phyloP scores from a whole-genome alignment of 2,797 vertebrate genomes.

The Potorous gilbertii region DNA sequence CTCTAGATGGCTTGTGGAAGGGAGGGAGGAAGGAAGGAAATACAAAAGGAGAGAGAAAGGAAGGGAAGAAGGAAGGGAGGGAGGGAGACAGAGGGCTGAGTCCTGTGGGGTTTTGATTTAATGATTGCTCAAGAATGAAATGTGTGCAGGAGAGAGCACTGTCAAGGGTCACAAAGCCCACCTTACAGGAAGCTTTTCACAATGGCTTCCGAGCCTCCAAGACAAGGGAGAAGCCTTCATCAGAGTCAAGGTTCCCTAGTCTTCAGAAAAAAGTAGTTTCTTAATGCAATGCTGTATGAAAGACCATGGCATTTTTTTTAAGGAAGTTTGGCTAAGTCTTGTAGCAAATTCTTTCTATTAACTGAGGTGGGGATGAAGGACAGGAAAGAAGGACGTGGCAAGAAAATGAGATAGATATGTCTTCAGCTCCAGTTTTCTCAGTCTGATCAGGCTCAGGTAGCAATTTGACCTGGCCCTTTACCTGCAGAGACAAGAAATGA shows the following conservation, averaged over 20 bases:
- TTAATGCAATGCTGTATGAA: neutral
- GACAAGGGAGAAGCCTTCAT: constrained; percentile 28
- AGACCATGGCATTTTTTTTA: neutral
- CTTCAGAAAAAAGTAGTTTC: constrained; percentile 18
- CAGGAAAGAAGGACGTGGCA: no score
- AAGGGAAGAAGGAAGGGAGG: neutral
- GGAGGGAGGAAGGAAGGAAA: neutral
- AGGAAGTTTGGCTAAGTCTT: neutral
- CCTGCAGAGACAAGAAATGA: constrained; percentile 61
- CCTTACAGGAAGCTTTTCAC: neutral
- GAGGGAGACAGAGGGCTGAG: neutral
- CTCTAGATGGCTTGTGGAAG: neutral
- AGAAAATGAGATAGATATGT: constrained; percentile 20
- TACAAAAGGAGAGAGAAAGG: neutral
- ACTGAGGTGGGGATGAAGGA: neutral
- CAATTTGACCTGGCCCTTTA: constrained; percentile 47
- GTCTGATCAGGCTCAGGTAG: constrained; percentile 35
- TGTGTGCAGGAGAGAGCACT: neutral
- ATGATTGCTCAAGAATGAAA: constrained; percentile 41
- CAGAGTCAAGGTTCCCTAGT: constrained; percentile 11
- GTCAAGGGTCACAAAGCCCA: neutral
- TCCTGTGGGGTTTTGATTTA: neutral
- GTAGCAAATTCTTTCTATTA: neutral
- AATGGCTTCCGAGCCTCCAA: neutral
- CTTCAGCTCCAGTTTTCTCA: constrained; percentile 41